A percentile compares a stretch with the other conserved stretches of the same genome.
These are phyloP conservation scores for Odontomyia ornata DNA, from an alignment of 2,888 invertebrate species.

Conservation along the genomic window DNA sequence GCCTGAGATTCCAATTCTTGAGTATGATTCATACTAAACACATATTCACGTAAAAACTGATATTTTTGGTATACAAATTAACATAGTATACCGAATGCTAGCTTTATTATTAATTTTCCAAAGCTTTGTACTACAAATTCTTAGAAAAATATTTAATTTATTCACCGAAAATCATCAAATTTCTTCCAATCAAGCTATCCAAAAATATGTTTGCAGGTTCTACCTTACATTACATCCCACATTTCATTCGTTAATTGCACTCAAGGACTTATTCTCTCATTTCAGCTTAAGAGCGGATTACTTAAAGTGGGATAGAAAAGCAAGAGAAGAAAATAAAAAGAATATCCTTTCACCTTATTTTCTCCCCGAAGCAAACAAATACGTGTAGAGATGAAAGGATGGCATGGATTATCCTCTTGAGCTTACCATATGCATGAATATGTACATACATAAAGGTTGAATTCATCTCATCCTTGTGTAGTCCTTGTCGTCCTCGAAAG, in stretches of 20 bases:
- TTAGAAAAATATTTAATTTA: not conserved
- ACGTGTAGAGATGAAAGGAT: not conserved
- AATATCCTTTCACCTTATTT: not conserved
- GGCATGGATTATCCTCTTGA: not conserved
- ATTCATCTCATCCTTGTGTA: not conserved
- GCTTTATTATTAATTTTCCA: no score
- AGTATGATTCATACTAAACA: no score
- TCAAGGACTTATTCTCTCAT: not conserved
- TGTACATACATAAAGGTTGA: not conserved
- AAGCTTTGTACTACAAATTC: no score
- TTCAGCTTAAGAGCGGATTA: not conserved
- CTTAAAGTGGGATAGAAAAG: not conserved
- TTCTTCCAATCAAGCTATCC: not conserved
- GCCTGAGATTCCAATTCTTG: no score
- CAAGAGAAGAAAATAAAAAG: not conserved
- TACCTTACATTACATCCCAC: not conserved
- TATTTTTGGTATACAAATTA: no score
- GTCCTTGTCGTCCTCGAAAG: conserved; percentile 1
- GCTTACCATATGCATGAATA: not conserved
- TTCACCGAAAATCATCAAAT: not conserved
- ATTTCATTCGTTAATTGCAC: not conserved
- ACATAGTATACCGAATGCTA: no score
- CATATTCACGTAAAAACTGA: no score
- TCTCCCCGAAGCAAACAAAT: not conserved
- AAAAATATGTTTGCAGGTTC: not conserved